Evolutionary conservation across 2,113 vertebrate species (phyloP).

Genomic region (Anser brachyrhynchus): DNA sequence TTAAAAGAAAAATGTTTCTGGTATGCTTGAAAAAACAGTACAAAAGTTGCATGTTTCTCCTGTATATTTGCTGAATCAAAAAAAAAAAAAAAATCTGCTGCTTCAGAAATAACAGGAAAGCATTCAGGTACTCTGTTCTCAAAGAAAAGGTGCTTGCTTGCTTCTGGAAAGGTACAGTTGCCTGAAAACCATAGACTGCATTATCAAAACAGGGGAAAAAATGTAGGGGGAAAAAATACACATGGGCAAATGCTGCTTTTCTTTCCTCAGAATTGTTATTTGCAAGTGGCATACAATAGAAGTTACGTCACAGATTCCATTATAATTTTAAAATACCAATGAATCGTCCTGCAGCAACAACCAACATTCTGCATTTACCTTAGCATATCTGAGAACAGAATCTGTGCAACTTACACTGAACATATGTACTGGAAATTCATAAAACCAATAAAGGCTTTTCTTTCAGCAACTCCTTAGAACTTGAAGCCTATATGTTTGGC

Average conservation of each 20-base stretch:
- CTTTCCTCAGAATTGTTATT: neutral
- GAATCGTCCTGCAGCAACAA: neutral
- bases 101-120: neutral
- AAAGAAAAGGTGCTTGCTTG: neutral
- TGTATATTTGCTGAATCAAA: neutral
- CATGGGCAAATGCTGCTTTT: neutral
- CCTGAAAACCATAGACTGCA: neutral
- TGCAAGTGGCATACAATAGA: neutral
- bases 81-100: neutral
- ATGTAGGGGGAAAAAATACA: neutral
- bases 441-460: neutral
- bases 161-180: neutral
- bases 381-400: neutral
- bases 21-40: neutral
- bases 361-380: neutral
- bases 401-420: neutral
- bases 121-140: neutral
- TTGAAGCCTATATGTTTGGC: neutral
- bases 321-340: neutral
- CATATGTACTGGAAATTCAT: neutral
- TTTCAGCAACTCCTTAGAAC: neutral
- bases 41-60: neutral
- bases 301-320: neutral
- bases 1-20: neutral
- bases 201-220: neutral